Evolutionary conservation across 1,140 invertebrate genomes (phyloP), one percentile per base, ranked within the genome.

Genomic region (Aphidius ervi): DNA sequence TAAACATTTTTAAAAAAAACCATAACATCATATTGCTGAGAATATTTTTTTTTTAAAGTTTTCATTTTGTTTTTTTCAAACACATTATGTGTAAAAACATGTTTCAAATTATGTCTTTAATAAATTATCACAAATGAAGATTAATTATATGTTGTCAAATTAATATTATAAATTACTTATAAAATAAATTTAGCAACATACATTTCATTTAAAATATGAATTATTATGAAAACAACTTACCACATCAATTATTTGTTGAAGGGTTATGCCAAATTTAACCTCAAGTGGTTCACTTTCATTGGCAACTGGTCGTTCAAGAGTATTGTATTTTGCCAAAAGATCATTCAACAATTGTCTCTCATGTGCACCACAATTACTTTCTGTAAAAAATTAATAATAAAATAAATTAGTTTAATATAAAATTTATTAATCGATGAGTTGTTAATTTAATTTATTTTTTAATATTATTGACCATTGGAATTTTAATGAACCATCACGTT

Each of bases 171-270:
- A 16, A 16, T 6, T 39, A 52, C 20, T 9, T 52, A 52, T 7
- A 31, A 49, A 49, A n/a, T 57, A 41, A 58, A 57, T 42, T 16
- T 56, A 46, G 5, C 20, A 46, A 48, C 45, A 16, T 48, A 58
- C n/a, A 58, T 40, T 58, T 45, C 16, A 8, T 16, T 37, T 41
- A 9, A 42, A 9, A 58, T 56, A 10, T 47, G 47, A 16, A 55
- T 31, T 16, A 46, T 39, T 23, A n/a, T 42, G 50, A 8, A 41
- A 48, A 31, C 16, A 55, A 76, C 77, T 91, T 83, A 98, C 97
- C 89, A 99, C 96, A 81, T 99, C 96, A 74, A 99, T 98, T 71
- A 99, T 97, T 83, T 99, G 97, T 81, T 98, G 95, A 63, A 99
- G 82, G 56, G 94, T 96, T 69, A 99, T 87, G 66, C 95, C 95